These are phyloP conservation scores for Coturnix japonica DNA, from an alignment of 2,113 vertebrate species.

Conservation along the genomic window DNA sequence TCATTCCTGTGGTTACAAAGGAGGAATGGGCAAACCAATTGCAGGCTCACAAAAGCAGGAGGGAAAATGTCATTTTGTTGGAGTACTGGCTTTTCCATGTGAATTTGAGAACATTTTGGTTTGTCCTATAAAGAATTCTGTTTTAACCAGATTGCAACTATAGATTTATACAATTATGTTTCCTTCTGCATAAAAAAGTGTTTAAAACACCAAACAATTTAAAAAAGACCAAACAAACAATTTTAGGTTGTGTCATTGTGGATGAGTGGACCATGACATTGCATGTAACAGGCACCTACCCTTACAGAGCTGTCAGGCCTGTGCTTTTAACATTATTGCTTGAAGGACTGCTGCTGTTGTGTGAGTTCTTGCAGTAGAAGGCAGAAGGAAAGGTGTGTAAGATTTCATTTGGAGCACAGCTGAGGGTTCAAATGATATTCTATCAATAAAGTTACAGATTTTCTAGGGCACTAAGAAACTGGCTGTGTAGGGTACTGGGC, in stretches of 20 bases:
- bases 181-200: background rate
- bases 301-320: constrained; percentile 30
- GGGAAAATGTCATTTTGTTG: background rate
- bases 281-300: constrained; percentile 48
- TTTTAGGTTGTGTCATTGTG: constrained; percentile 22
- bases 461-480: background rate
- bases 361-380: constrained; percentile 13
- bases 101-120: background rate
- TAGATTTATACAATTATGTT: background rate
- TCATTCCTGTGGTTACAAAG: background rate
- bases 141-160: background rate
- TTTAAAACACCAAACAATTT: background rate
- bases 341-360: constrained; percentile 16
- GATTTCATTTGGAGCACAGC: background rate
- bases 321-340: constrained; percentile 22
- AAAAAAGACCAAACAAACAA: constrained; percentile 2
- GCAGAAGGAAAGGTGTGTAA: background rate
- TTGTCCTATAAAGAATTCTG: background rate
- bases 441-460: background rate
- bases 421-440: background rate
- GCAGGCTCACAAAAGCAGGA: background rate
- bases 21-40: background rate
- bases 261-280: constrained; percentile 30
- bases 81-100: background rate
- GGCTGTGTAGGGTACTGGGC: background rate